Evolutionary conservation across 2,888 invertebrate genomes (phyloP), one percentile per base, ranked within the genome.

Genomic region (Dermolepida albohirtum): DNA sequence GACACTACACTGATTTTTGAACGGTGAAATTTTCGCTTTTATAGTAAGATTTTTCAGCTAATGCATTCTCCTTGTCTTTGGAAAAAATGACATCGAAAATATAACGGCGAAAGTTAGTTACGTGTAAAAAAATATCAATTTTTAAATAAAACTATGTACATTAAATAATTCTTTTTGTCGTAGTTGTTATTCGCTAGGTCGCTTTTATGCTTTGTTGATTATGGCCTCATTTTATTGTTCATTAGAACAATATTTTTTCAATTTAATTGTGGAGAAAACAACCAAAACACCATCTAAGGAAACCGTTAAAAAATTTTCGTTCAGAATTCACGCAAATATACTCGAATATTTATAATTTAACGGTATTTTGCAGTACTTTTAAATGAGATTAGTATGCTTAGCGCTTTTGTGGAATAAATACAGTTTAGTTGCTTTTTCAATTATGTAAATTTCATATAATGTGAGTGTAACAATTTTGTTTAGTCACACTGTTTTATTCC

Each of bases 121-220:
- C 22, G 44, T 39, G 6, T 27, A 43, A 57, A 57, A 57, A 44
- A 54, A 12, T n/a, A 12, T 22, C 12, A 57, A 44, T 57, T 57
- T 43, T 43, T 44, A 44, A 43, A 57, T 22, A n/a, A 43, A 27
- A 57, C 12, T 39, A 43, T 22, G 34, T 44, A 43, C 12, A 43
- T 44, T 57, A 44, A 44, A 57, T 44, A 57, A 8, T 57, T 22
- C 43, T 57, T 57, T 57, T 57, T 57, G 16, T 54, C 12, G 27
- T 12, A 14, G 16, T 54, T 14, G 57, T 22, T 14, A 40, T 17
- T 17, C 41, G 41, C n/a, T n/a, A 43, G 27, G 29, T 57, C 27
- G 41, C 41, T n/a, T 43, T 57, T 57, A 57, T 57, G 57, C 43
- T 57, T 57, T 57, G 57, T 57, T 57, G 57, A 12, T 57, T 44